A percentile compares a stretch with the other conserved stretches of the same genome.
phyloP scores from a whole-genome alignment of 2,113 vertebrate species.

The Xiphophorus couchianus region DNA sequence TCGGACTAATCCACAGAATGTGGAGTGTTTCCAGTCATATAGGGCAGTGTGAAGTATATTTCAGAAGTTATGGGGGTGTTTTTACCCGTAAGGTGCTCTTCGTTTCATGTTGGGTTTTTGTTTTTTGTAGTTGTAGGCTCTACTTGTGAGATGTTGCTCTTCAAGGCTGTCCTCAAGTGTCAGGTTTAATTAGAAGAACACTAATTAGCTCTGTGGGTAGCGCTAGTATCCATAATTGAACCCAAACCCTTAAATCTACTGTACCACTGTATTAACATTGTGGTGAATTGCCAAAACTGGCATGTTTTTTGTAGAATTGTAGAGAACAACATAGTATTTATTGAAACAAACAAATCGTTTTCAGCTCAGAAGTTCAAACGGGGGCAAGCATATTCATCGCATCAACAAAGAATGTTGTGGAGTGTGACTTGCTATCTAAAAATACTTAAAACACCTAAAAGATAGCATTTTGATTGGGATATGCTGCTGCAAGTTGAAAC shows the following conservation, averaged over 20 bases:
- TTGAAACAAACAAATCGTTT: not conserved
- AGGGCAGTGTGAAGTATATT: not conserved
- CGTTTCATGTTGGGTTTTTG: not conserved
- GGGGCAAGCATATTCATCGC: too few relatives aligned
- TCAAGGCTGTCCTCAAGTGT: slow-evolving; percentile 13
- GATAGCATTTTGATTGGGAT: not conserved
- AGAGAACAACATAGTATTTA: not conserved
- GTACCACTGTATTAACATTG: slow-evolving; percentile 11
- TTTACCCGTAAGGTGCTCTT: not conserved
- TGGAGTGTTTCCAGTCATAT: not conserved
- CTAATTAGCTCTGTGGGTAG: slow-evolving; percentile 47
- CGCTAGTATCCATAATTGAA: slow-evolving; percentile 11
- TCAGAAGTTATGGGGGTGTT: not conserved
- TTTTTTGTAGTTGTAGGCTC: not conserved
- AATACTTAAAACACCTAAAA: too few relatives aligned
- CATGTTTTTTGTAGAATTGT: not conserved
- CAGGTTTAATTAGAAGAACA: slow-evolving; percentile 38
- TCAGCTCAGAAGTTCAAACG: too few relatives aligned
- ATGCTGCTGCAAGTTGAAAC: too few relatives aligned
- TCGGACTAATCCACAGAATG: not conserved
- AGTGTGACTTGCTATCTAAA: too few relatives aligned
- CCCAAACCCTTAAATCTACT: slow-evolving; percentile 25
- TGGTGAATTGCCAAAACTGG: slow-evolving; percentile 4
- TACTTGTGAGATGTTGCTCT: slow-evolving; percentile 1
- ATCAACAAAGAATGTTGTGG: too few relatives aligned